A percentile compares a stretch with the other conserved stretches of the same genome.
Conservation (phyloP, 2,888 invertebrate genomes). For the Halictus ligatus region DNA sequence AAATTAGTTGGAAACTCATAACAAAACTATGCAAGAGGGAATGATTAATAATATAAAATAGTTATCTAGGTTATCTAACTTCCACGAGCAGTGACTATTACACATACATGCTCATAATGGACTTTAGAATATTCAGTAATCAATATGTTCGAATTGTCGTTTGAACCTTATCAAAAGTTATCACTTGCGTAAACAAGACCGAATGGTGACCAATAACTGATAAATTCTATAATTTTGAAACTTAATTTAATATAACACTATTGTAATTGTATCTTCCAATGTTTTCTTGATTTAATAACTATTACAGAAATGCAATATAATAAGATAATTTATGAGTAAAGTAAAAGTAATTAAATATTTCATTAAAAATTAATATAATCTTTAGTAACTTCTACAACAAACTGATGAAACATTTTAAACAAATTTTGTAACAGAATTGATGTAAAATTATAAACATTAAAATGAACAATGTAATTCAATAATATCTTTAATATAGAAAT, state of each 20-base stretch:
- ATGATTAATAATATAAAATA: conserved; percentile 24
- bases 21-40: conserved; percentile 11
- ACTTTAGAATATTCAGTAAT: conserved; percentile 65
- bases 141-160: conserved; percentile 55
- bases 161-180: conserved; percentile 63
- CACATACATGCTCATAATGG: conserved; percentile 34
- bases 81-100: conserved; percentile 34
- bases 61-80: conserved; percentile 38
- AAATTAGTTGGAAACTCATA: not conserved
- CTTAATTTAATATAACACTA: not conserved
- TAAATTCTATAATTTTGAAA: conserved; percentile 22
- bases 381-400: not conserved
- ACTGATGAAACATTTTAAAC: not conserved
- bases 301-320: not conserved
- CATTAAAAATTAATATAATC: not conserved
- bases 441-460: not conserved
- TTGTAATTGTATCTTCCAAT: too few species aligned
- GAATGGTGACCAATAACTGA: conserved; percentile 46
- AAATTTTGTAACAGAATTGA: not conserved
- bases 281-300: not conserved
- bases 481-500: conserved; percentile 27
- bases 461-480: not conserved
- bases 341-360: not conserved
- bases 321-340: not conserved
- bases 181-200: conserved; percentile 61